Conservation (phyloP, 2,113 vertebrate species). For the Stegostoma tigrinum region DNA sequence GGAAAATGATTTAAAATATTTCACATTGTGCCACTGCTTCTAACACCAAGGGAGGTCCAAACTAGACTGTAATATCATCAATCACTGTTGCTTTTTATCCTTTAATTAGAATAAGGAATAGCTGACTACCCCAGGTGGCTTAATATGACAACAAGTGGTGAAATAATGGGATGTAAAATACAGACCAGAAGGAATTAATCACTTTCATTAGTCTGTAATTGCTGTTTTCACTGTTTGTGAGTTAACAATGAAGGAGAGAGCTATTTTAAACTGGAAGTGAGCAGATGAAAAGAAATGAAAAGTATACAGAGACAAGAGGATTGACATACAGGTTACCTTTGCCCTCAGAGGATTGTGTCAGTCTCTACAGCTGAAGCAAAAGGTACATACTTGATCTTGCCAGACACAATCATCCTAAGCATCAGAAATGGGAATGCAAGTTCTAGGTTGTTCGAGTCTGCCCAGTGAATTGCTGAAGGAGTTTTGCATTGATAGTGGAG, state of each 20-base stretch:
- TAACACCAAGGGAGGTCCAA: conserved; percentile 12
- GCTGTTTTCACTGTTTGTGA: neutral
- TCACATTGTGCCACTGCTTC: neutral
- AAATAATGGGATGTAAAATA: conserved; percentile 17
- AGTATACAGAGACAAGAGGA: neutral
- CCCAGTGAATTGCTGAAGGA: neutral
- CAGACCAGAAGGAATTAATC: conserved; percentile 24
- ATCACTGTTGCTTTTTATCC: conserved; percentile 9
- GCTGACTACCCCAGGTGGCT: neutral
- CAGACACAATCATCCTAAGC: too few species aligned
- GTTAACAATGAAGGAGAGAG: neutral
- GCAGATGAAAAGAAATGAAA: neutral
- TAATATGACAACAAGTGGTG: neutral
- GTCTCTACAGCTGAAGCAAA: neutral
- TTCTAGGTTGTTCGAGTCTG: neutral
- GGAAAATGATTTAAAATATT: neutral
- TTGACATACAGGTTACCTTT: neutral
- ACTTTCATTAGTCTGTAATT: conserved; percentile 20
- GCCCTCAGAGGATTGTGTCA: neutral
- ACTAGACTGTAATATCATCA: neutral
- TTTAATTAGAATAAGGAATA: conserved; percentile 5
- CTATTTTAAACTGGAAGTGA: neutral
- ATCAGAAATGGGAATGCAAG: neutral
- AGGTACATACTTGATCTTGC: neutral
- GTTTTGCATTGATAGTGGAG: neutral